Conservation (phyloP, 2,113 vertebrate species). For the Myiopsitta monachus region DNA sequence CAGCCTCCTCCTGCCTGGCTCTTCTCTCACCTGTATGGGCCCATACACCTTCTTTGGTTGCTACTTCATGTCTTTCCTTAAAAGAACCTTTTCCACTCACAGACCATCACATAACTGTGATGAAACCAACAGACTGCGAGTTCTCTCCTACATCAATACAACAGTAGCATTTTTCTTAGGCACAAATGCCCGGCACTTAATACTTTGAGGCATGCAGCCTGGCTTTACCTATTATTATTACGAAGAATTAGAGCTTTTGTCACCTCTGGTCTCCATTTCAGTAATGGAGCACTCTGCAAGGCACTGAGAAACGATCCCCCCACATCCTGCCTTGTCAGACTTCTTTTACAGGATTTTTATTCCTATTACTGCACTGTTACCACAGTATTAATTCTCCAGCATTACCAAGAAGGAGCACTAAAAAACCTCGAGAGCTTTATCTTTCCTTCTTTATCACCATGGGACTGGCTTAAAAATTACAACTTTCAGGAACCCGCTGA, state of each 20-base stretch:
- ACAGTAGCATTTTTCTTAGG: neutral
- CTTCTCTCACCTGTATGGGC: neutral
- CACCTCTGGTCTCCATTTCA: neutral
- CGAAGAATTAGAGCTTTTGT: neutral
- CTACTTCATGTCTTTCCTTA: neutral
- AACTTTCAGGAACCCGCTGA: neutral
- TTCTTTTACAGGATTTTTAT: neutral
- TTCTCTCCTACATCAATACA: neutral
- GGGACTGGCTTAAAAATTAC: neutral
- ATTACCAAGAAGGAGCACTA: neutral
- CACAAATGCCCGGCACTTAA: neutral
- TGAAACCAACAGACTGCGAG: neutral
- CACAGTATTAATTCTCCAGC: neutral
- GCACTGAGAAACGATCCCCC: neutral
- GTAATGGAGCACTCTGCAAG: neutral
- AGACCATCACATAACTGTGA: neutral
- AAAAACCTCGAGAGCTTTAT: neutral
- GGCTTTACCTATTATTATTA: neutral
- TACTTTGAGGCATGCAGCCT: neutral
- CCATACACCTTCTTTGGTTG: rapidly evolving
- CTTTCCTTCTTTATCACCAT: neutral
- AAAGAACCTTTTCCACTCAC: neutral
- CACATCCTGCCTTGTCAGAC: neutral
- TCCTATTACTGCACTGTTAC: neutral
- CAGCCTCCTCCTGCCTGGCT: neutral